Percentiles rank a stretch among this genome's conserved stretches.
Conservation (phyloP, 2,113 vertebrate genomes). For the Phylloscopus trochilus region DNA sequence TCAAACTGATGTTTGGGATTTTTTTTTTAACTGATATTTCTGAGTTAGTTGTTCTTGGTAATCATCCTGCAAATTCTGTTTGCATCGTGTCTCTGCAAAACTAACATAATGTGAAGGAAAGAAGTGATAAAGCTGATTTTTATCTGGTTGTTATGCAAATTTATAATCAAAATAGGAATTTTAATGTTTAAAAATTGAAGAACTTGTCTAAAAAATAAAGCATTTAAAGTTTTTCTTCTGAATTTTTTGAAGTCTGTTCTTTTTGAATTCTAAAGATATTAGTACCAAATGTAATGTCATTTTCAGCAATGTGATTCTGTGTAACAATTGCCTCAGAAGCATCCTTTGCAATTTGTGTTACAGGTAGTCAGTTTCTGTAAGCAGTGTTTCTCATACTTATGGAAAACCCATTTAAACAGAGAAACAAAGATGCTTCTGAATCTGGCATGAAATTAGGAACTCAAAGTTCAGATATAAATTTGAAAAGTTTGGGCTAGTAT, state of each 20-base stretch:
- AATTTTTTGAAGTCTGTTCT: not conserved
- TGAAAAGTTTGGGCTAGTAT: not conserved
- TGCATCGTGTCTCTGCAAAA: not conserved
- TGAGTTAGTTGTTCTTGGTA: not conserved
- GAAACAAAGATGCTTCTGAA: not conserved
- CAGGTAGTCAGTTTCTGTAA: not conserved
- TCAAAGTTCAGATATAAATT: not conserved
- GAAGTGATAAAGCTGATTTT: not conserved
- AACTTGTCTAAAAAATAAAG: conserved; percentile 60
- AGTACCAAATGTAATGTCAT: not conserved
- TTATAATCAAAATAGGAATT: conserved; percentile 10
- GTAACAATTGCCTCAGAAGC: not conserved
- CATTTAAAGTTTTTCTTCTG: not conserved
- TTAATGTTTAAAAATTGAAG: conserved; percentile 62
- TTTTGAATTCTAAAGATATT: not conserved
- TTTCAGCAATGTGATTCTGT: not conserved
- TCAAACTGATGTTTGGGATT: not conserved
- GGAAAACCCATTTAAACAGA: not conserved
- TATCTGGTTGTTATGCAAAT: not conserved
- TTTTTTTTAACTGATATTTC: conserved; percentile 24
- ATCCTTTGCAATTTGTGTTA: not conserved
- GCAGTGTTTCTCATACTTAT: not conserved
- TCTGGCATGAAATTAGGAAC: not conserved
- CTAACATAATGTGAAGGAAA: not conserved
- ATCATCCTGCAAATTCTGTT: conserved; percentile 9